Conservation (phyloP, 1,140 invertebrate genomes). For the Palaemon carinicauda region DNA sequence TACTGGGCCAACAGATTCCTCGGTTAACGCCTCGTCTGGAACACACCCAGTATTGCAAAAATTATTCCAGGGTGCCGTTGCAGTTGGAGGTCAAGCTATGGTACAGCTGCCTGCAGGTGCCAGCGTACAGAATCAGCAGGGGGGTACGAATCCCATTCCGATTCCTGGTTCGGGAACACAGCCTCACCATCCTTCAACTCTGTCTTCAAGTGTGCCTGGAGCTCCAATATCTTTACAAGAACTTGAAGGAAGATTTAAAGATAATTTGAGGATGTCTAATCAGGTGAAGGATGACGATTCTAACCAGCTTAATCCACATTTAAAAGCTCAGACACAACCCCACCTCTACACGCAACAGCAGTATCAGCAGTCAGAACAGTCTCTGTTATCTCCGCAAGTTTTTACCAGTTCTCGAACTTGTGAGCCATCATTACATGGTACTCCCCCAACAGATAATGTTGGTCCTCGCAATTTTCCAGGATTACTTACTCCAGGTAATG, state of each 20-base stretch:
- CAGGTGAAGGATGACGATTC: constrained; percentile 48
- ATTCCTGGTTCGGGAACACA: constrained; percentile 31
- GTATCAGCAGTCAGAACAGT: constrained; percentile 13
- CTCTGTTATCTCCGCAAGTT: constrained; percentile 48
- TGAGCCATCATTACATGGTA: constrained; percentile 20
- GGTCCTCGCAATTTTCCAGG: constrained; percentile 33
- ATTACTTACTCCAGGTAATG: constrained; percentile 10
- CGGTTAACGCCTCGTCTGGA: constrained; percentile 20
- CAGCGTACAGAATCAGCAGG: constrained; percentile 33
- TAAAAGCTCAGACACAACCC: constrained; percentile 7
- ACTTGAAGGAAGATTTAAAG: constrained; percentile 55
- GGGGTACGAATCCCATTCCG: constrained; percentile 47
- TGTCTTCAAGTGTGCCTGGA: constrained; percentile 50
- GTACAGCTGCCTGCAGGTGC: constrained; percentile 33
- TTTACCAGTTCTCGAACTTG: constrained; percentile 36
- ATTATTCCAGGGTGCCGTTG: constrained; percentile 57
- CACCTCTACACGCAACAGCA: background rate
- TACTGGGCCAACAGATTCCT: constrained; percentile 16
- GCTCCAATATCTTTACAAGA: constrained; percentile 56
- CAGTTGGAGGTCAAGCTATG: constrained; percentile 55
- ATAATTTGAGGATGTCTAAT: constrained; percentile 50
- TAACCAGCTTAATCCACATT: constrained; percentile 1
- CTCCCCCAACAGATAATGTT: constrained; percentile 22
- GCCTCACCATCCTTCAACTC: constrained; percentile 13
- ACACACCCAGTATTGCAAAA: constrained; percentile 57